Conservation (phyloP, 2,888 invertebrate species). For the Craniophora ligustri region DNA sequence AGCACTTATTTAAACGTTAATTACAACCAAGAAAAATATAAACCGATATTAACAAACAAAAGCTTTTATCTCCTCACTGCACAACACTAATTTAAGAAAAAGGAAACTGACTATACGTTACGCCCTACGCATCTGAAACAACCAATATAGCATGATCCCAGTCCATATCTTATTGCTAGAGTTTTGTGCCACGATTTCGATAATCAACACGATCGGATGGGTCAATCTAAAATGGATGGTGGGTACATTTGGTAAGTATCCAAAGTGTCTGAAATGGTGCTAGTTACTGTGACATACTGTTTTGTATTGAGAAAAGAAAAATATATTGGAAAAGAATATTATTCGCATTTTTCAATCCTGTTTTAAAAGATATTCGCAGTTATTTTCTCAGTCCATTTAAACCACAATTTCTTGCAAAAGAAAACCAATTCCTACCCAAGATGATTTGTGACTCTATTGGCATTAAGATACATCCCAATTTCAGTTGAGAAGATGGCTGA, state of each 20-base stretch:
- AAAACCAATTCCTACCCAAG: too few relatives aligned
- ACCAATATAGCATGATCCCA: conserved; percentile 59
- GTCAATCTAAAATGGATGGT: conserved; percentile 55
- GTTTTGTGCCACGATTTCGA: conserved; percentile 19
- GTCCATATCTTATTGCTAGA: conserved; percentile 44
- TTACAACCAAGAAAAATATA: conserved; percentile 33
- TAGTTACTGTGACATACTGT: conserved; percentile 75
- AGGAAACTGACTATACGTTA: conserved; percentile 73
- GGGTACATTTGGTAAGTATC: conserved; percentile 75
- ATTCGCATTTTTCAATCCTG: background rate
- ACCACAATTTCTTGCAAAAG: too few relatives aligned
- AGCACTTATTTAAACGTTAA: conserved; percentile 26
- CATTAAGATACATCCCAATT: too few relatives aligned
- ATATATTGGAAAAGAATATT: conserved; percentile 28
- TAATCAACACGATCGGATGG: conserved; percentile 57
- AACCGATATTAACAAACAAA: conserved; percentile 47
- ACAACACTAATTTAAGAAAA: conserved; percentile 67
- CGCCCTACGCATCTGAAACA: conserved; percentile 54
- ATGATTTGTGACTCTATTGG: too few relatives aligned
- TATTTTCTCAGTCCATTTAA: too few relatives aligned
- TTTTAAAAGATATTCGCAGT: too few relatives aligned
- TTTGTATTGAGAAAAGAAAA: conserved; percentile 62
- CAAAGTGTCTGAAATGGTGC: conserved; percentile 76
- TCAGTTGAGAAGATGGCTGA: too few relatives aligned
- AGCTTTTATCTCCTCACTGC: conserved; percentile 55